Evolutionary conservation across 2,797 vertebrate genomes (phyloP).

Genomic region (Chromobotia macracanthus): DNA sequence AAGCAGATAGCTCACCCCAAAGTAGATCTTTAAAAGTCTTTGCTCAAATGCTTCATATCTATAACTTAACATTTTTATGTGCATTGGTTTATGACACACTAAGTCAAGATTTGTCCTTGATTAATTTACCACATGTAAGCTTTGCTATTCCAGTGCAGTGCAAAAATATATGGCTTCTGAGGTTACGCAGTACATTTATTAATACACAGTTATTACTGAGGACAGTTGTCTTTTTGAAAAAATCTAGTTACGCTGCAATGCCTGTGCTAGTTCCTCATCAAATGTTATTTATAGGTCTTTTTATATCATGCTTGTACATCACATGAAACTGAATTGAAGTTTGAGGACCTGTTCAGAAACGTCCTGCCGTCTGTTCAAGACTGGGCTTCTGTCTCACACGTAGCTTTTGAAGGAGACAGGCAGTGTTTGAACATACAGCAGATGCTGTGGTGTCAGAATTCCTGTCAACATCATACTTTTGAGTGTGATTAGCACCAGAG

Average conservation of each 20-base stretch:
- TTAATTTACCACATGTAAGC: not conserved
- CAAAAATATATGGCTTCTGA: conserved; percentile 29
- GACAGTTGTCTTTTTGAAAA: conserved; percentile 28
- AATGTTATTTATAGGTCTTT: conserved; percentile 34
- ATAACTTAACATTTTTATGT: not conserved
- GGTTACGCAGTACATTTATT: conserved; percentile 15
- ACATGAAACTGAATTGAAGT: not conserved
- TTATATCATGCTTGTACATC: not conserved
- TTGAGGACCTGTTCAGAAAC: not conserved
- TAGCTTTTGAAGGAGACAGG: conserved; percentile 13
- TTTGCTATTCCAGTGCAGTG: conserved; percentile 17
- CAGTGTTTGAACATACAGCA: conserved; percentile 28
- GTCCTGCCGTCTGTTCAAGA: not conserved
- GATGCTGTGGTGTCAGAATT: conserved; percentile 30
- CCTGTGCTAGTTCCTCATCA: conserved; percentile 28
- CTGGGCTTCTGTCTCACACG: not conserved
- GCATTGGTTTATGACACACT: not conserved
- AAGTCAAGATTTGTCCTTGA: conserved; percentile 24
- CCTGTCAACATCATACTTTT: conserved; percentile 36
- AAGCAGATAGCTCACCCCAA: not conserved
- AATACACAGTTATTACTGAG: not conserved
- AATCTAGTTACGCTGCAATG: not conserved
- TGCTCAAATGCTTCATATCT: conserved; percentile 7
- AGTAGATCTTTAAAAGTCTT: conserved; percentile 11
- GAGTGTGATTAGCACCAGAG: conserved; percentile 43